These are phyloP conservation scores for Eurytoma californica DNA, from an alignment of 2,888 invertebrate genomes.

Conservation along the genomic window DNA sequence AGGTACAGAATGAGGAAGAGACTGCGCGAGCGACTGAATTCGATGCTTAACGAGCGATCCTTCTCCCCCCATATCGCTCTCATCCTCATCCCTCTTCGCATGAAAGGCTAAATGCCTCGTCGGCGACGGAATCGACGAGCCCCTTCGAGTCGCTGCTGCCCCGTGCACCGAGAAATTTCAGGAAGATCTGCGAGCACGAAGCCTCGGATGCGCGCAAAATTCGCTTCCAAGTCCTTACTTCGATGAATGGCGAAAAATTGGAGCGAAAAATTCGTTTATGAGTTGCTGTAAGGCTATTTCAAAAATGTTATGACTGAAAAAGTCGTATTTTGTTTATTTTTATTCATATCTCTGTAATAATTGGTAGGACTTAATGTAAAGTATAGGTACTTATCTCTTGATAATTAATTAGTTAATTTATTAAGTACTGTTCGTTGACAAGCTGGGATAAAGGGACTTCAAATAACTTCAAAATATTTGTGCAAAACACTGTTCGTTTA, in stretches of 20 bases:
- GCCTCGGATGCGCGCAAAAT: slow-evolving; percentile 25
- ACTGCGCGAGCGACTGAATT: slow-evolving; percentile 42
- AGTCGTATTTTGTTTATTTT: not conserved
- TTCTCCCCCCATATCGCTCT: not conserved
- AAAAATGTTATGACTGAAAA: not conserved
- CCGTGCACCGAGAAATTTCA: not conserved
- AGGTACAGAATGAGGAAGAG: not conserved
- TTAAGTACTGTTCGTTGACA: no score
- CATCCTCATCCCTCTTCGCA: slow-evolving; percentile 16
- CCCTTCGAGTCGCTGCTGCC: slow-evolving; percentile 24
- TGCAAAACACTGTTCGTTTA: no score
- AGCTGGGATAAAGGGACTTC: no score
- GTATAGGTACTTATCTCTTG: not conserved
- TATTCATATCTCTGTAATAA: not conserved
- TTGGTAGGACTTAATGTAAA: not conserved
- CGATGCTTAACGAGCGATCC: slow-evolving; percentile 52
- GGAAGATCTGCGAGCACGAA: slow-evolving; percentile 6
- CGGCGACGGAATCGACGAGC: slow-evolving; percentile 45
- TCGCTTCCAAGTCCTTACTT: not conserved
- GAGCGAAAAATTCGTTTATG: slow-evolving; percentile 5
- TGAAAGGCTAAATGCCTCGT: slow-evolving; percentile 52
- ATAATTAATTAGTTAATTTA: no score
- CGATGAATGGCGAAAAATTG: slow-evolving; percentile 24
- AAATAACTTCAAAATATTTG: no score
- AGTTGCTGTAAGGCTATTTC: not conserved